These are phyloP conservation scores for Rhinogobius similis DNA, from an alignment of 2,113 vertebrate species.

Conservation along the genomic window DNA sequence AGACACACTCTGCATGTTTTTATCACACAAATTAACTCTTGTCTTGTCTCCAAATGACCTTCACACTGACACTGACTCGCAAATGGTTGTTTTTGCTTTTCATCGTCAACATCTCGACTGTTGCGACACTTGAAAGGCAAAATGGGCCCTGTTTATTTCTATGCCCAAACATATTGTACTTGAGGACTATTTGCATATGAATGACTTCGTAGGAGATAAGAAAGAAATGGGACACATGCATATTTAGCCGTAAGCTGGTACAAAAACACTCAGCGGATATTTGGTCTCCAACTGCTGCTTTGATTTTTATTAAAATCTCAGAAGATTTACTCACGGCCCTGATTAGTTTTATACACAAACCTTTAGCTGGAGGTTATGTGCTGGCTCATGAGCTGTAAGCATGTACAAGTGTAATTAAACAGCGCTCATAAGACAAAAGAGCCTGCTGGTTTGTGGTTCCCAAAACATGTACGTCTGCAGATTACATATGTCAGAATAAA, in stretches of 20 bases:
- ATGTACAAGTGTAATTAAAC: constrained; percentile 4
- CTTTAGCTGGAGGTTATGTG: neutral
- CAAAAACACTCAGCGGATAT: constrained; percentile 2
- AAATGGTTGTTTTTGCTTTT: neutral
- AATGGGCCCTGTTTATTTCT: neutral
- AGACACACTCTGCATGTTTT: neutral
- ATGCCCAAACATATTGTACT: constrained; percentile 17
- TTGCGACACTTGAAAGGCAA: constrained; percentile 8
- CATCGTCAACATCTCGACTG: constrained; percentile 1
- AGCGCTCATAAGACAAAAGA: neutral
- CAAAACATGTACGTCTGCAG: neutral
- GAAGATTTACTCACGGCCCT: constrained; percentile 1
- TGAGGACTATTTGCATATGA: constrained; percentile 9
- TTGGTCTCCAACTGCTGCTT: constrained; percentile 14
- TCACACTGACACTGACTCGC: neutral
- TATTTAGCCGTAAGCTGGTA: constrained; percentile 4
- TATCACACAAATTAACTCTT: neutral
- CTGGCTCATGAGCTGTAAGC: neutral
- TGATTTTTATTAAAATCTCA: constrained; percentile 15
- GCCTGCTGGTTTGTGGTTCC: neutral
- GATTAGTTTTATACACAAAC: constrained; percentile 4
- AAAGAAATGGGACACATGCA: constrained; percentile 17
- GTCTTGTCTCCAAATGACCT: neutral
- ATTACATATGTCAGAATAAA: neutral
- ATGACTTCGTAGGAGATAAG: constrained; percentile 12